These are phyloP conservation scores for Psix sp. DNA, from an alignment of 1,140 invertebrate species.

Conservation along the genomic window DNA sequence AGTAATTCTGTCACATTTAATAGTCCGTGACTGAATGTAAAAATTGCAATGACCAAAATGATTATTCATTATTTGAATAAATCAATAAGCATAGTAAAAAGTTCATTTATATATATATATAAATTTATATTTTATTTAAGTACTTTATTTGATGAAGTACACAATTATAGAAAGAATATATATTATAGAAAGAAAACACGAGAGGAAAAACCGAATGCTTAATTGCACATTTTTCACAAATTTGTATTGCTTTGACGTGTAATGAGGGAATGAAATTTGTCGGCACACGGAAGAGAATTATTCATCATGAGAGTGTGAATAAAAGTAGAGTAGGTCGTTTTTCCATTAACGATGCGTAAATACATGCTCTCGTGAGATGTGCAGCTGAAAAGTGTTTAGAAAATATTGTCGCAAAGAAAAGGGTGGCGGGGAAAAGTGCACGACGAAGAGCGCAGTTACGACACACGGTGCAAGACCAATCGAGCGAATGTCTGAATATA, in stretches of 20 bases:
- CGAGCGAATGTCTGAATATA: slow-evolving; percentile 16
- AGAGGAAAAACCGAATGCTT: background rate
- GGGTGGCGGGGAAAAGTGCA: slow-evolving; percentile 23
- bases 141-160: no score
- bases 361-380: slow-evolving; percentile 37
- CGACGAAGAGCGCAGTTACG: slow-evolving; percentile 15
- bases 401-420: slow-evolving; percentile 33
- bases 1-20: slow-evolving; percentile 41
- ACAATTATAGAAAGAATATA: no score
- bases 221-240: slow-evolving; percentile 7
- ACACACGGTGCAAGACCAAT: slow-evolving; percentile 27
- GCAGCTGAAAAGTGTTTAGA: slow-evolving; percentile 43
- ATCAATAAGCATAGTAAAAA: no score
- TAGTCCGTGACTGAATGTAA: background rate
- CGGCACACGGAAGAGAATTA: slow-evolving; percentile 33
- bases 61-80: background rate
- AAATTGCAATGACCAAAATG: background rate
- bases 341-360: slow-evolving; percentile 49
- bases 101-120: no score
- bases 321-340: slow-evolving; percentile 54
- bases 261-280: slow-evolving; percentile 52
- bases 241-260: slow-evolving; percentile 32
- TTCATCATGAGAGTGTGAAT: slow-evolving; percentile 34
- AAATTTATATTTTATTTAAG: no score
- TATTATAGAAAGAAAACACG: no score